Evolutionary conservation across 2,797 vertebrate genomes (phyloP), one percentile per base, ranked within the genome.

Genomic region (Sorex maritimensis): DNA sequence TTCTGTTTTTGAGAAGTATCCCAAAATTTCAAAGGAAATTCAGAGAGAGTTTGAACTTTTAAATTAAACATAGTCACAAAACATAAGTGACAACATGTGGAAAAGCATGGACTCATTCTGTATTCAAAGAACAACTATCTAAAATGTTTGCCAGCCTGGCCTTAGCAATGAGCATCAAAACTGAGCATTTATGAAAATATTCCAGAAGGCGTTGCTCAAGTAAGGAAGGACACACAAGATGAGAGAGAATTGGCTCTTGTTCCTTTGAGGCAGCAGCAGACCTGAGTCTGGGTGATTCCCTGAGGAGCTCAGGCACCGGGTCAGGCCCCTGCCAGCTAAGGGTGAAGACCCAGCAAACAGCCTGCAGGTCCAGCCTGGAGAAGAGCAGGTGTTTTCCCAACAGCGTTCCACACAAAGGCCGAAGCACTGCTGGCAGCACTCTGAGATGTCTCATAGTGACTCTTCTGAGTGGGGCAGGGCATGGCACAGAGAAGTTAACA

Each of bases 1-100:
- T 79, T 78, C 69, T 82, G 9, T 46, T 86, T 91, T 86, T 72
- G 30, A 89, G 65, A 88, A 86, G 77, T 44, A 73, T 26, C 17
- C 28, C 83, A 61, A 44, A 61, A 44, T 52, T 46, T 19, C 44
- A 75, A 65, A 68, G 55, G 12, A 75, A 74, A 38, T 92, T 61
- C 74, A 21, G 79, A 80, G 44, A 73, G 24, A 88, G 28, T 89
- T 81, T 30, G 17, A 94, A 14, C 41, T 87, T 93, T 75, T 84
- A 88, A 15, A 85, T 49, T 84, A 6, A 75, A 65, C 15, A 83
- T 49, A 72, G 34, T 90, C 69, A 84, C 58, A 69, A 86, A 92
- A 72, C 79, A 91, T 74, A 90, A 80, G 28, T 74, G 68, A 82
- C 83, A n/a, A 69, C 19, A 15, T 34, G n/a, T 88, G 41, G 52